Base-by-base conservation (phyloP, 2,888 invertebrate species). In the Sinopyrophorus schimmeli region DNA sequence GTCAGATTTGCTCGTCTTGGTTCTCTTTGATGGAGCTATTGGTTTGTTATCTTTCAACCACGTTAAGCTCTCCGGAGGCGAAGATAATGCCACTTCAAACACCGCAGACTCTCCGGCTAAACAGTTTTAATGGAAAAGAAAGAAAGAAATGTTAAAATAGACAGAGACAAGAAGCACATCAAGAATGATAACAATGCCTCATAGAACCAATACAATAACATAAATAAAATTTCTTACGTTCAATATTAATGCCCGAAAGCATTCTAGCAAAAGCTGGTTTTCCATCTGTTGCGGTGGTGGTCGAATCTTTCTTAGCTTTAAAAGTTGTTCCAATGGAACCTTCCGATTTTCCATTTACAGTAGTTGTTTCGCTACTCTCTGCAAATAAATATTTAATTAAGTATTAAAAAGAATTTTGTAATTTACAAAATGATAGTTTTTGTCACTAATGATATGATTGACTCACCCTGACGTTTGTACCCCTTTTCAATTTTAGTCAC, bases 11-110 rank as follows among this genome's bases (percentile, higher is more conserved):
- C 82, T 79, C 57, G 82, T 79, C 55, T 77, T 78, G 38, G 89
- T 83, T 9, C 90, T 80, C 67, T 89, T 89, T 55, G 89, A 87
- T 55, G 67, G 61, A 41, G 88, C 74, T 61, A 93, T 68, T 0
- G 88, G 86, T 71, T 85, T 86, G 74, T 93, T 93, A 73, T 93
- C 89, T 73, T 91, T 92, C 58, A 93, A 71, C 93, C 93, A 94
- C 7, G 82, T 83, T 54, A 93, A 83, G 21, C 81, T 77, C 7
- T 81, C 79, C 1, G 83, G 82, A 34, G 77, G 75, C 11, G 82
- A 78, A 53, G 80, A 80, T 54, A 91, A 78, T 57, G 83, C 79
- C 69, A 90, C 89, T 73, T 90, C 89, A 74, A 93, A 91, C 53
- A 78, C 74, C 24, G 90, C 90, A 65, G 82, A 86, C 68, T 91